Conservation (phyloP, 2,888 invertebrate species). For the Cacoxenus indagator region DNA sequence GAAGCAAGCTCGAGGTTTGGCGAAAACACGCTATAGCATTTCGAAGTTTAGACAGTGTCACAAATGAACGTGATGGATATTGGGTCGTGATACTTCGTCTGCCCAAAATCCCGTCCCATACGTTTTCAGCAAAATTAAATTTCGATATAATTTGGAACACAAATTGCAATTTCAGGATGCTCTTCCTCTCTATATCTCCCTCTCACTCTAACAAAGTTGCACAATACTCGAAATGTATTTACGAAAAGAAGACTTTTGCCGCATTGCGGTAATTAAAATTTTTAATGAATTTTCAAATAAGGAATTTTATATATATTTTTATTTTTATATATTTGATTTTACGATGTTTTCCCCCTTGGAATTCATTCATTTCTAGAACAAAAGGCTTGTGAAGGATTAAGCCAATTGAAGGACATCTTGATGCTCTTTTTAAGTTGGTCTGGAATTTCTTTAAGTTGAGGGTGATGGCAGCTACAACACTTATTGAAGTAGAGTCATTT, state of each 20-base stretch:
- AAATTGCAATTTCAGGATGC: slow-evolving; percentile 31
- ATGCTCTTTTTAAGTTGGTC: not conserved
- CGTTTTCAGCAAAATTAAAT: slow-evolving; percentile 44
- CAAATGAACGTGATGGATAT: not conserved
- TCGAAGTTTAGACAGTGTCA: slow-evolving; percentile 19
- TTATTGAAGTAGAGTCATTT: no score
- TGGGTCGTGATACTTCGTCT: not conserved
- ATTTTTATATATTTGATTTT: slow-evolving; percentile 54
- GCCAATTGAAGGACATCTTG: not conserved
- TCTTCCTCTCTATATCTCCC: not conserved
- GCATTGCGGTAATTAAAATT: slow-evolving; percentile 61
- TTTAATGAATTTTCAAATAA: slow-evolving; percentile 56
- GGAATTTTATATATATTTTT: slow-evolving; percentile 58
- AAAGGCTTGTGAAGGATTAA: slow-evolving; percentile 5
- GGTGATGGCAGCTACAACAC: no score
- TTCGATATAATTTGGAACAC: slow-evolving; percentile 48
- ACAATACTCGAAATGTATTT: not conserved
- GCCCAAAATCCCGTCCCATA: slow-evolving; percentile 25
- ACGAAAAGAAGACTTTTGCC: slow-evolving; percentile 28
- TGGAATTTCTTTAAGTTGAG: not conserved
- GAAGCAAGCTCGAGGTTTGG: not conserved
- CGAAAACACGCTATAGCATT: slow-evolving; percentile 16
- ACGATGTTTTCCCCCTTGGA: slow-evolving; percentile 21
- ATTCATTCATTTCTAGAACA: not conserved
- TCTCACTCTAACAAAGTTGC: not conserved